Evolutionary conservation across 2,888 invertebrate genomes (phyloP).

Genomic region (Alsophila aescularia): DNA sequence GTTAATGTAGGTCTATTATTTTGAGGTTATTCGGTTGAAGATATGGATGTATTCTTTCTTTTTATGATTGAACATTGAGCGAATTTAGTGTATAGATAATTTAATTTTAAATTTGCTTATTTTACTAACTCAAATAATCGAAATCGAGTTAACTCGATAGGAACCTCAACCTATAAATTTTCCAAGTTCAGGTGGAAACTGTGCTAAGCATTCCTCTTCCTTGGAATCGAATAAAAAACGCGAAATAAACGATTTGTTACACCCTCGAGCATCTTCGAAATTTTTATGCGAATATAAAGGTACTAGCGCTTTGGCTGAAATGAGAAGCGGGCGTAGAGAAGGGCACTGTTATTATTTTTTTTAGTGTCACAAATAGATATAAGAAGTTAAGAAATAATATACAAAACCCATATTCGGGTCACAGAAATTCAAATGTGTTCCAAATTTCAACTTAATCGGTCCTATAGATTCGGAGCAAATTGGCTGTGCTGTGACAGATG

Average conservation of each 20-base stretch:
- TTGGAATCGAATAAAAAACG: conserved; percentile 30
- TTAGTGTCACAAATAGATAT: neutral
- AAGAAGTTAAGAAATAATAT: no score
- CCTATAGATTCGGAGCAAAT: no score
- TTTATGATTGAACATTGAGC: neutral
- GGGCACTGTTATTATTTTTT: neutral
- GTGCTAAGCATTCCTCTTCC: conserved; percentile 31
- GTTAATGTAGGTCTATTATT: conserved; percentile 5
- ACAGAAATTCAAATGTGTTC: no score
- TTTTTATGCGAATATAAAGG: conserved; percentile 60
- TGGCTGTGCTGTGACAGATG: no score
- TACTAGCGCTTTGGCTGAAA: conserved; percentile 46
- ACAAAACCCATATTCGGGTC: no score
- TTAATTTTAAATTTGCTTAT: no score
- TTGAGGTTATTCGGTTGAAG: conserved; percentile 3
- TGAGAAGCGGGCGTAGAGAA: conserved; percentile 7
- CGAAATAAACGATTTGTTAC: conserved; percentile 56
- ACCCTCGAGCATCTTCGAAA: conserved; percentile 57
- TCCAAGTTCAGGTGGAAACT: conserved; percentile 28
- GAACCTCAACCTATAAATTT: conserved; percentile 30
- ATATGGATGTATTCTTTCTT: neutral
- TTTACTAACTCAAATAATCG: neutral
- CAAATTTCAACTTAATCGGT: no score
- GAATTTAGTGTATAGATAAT: no score
- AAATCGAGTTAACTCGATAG: conserved; percentile 4